phyloP scores from a whole-genome alignment of 2,797 vertebrate genomes.

The Chelonia mydas region DNA sequence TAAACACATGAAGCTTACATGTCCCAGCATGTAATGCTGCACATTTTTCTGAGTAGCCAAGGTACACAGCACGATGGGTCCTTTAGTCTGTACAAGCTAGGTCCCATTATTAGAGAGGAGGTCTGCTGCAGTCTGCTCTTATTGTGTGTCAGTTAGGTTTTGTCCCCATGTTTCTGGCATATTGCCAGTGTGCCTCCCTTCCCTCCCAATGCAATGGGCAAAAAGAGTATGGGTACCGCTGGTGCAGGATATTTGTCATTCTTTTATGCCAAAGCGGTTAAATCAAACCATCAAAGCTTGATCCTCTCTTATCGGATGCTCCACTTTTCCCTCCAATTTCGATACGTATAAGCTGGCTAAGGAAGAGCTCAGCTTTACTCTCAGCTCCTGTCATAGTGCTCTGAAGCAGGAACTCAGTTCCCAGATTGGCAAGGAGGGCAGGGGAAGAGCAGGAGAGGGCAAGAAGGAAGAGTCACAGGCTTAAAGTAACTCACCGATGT shows the following conservation, averaged over 20 bases:
- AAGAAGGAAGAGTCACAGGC: not conserved
- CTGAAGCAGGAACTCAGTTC: not conserved
- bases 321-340: not conserved
- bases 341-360: not conserved
- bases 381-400: not conserved
- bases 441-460: not conserved
- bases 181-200: not conserved
- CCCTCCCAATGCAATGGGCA: not conserved
- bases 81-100: not conserved
- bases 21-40: not conserved
- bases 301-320: not conserved
- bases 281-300: not conserved
- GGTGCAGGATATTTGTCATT: not conserved
- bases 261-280: not conserved
- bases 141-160: not conserved
- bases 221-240: not conserved
- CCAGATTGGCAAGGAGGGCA: not conserved
- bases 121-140: not conserved
- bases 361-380: not conserved
- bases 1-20: not conserved
- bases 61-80: not conserved
- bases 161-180: not conserved
- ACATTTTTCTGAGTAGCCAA: constrained; percentile 26
- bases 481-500: constrained; percentile 90
- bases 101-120: not conserved